Evolutionary conservation across 2,113 vertebrate genomes (phyloP), one percentile per base, ranked within the genome.

Genomic region (Myiagra hebetior): DNA sequence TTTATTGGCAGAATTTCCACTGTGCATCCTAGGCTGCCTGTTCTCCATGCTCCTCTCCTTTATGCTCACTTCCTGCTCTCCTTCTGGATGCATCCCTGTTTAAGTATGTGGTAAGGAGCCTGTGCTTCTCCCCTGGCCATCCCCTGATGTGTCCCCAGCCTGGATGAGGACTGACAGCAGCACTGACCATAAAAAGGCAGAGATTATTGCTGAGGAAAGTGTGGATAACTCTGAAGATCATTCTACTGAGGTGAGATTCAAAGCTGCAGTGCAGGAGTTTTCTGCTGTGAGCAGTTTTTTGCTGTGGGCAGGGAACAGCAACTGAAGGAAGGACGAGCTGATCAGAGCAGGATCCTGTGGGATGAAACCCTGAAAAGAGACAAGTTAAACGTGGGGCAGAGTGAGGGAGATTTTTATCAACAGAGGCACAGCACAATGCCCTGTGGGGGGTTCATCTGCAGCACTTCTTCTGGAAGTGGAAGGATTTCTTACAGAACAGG

Each of bases 61-160:
- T 23, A 7, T 23, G 21, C 21, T 74, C 0, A 0, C 15, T 31
- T 21, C 6, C 21, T 65, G 31, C 37, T 65, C 30, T 52, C 12
- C 15, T 85, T 33, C 64, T 50, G 37, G 15, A 9, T 64, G 37
- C 53, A 79, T 13, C 24, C n/a, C 44, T 55, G 12, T 31, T 62
- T 24, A 62, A 56, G 19, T 8, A 15, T 0, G 0, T 6, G 20
- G 6, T 15, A 5, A 46, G 27, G 12, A 86, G 30, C 10, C 7
- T 1, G 1, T n/a, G 26, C 26, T 33, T 30, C 49, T 72, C 23
- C 35, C 30, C 27, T 57, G 28, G 20, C 15, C 12, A 5, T 30
- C 20, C 82, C 27, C 80, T 81, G 50, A 3, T 47, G 26, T 49
- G 4, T 41, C 47, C 15, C 18, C 37, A 52, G 39, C 6, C 39